A percentile compares a stretch with the other conserved stretches of the same genome.
These are phyloP conservation scores for Melipona bicolor DNA, from an alignment of 2,888 invertebrate species.

Conservation along the genomic window DNA sequence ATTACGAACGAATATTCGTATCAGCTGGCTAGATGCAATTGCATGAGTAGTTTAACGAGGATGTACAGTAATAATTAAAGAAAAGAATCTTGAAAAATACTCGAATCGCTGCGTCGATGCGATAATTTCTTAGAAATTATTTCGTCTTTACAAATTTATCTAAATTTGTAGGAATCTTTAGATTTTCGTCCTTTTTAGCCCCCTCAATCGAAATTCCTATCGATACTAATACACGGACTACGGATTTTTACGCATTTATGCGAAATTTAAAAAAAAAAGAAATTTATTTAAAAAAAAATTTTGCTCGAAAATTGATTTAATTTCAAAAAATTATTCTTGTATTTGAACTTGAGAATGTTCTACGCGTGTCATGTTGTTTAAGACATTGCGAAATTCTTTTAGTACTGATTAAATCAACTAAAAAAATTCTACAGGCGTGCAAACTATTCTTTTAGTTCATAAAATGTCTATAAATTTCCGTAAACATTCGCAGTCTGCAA, in stretches of 20 bases:
- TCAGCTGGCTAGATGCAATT: conserved; percentile 26
- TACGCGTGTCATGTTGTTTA: too few relatives aligned
- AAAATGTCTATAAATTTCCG: neutral
- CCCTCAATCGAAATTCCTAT: conserved; percentile 35
- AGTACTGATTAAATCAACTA: too few relatives aligned
- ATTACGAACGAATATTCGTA: neutral
- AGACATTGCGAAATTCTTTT: too few relatives aligned
- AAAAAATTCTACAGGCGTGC: too few relatives aligned
- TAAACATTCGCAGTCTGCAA: neutral
- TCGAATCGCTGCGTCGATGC: neutral
- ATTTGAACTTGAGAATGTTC: too few relatives aligned
- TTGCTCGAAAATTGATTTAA: too few relatives aligned
- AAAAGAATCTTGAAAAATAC: neutral
- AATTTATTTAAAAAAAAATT: too few relatives aligned
- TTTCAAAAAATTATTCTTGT: too few relatives aligned
- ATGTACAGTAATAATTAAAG: conserved; percentile 29
- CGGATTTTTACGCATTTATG: neutral
- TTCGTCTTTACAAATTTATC: neutral
- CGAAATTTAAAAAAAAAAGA: neutral
- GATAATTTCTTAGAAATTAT: neutral
- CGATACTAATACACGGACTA: conserved; percentile 4
- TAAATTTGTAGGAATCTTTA: neutral
- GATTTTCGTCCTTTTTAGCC: conserved; percentile 7
- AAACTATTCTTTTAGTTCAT: neutral
- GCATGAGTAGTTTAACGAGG: conserved; percentile 31